Evolutionary conservation across 2,888 invertebrate species (phyloP), one percentile per base, ranked within the genome.

Genomic region (Caenorhabditis parvicauda): DNA sequence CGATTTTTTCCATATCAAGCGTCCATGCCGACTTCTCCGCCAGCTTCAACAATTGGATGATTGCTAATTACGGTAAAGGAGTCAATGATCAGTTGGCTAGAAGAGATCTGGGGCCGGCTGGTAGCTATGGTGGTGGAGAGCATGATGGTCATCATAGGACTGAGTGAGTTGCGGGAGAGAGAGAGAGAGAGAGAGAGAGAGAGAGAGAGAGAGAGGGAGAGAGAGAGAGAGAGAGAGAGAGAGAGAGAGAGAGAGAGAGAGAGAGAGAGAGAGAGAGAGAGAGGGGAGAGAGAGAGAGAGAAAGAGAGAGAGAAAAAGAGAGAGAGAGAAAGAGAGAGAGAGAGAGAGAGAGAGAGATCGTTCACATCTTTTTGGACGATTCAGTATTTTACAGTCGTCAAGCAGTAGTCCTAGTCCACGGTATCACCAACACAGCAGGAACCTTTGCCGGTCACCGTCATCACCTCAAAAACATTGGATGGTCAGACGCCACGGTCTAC

Each of bases 401-500:
- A 51, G 68, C 68, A 0, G 68, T 65, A 3, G 42, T 68, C n/a
- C 55, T 68, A 3, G 68, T 68, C 6, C 68, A 68, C 37, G 67
- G 67, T 6, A 61, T 61, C 21, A 61, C 68, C 5, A 68, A 68
- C 52, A 68, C 64, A 2, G 68, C 68, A 2, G 63, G 60, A 7
- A 68, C 68, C 7, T 68, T 68, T 38, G 29, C 43, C 25, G 60
- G 60, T n/a, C 64, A 65, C 28, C 56, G 68, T 3, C 27, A 54
- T 9, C 68, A 68, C 48, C 46, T 68, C 25, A 24, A 63, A 27
- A 59, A 60, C 21, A 52, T 57, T 17, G 68, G 68, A n/a, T 67
- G 67, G 67, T 43, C 42, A 32, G 62, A 64, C 12, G 64, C n/a
- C n/a, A n/a, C 74, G 42, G 70, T 77, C 17, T 77, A 72, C 55